Evolutionary conservation across 2,888 invertebrate genomes (phyloP), one percentile per base, ranked within the genome.

Genomic region (Mythimna ferrago): DNA sequence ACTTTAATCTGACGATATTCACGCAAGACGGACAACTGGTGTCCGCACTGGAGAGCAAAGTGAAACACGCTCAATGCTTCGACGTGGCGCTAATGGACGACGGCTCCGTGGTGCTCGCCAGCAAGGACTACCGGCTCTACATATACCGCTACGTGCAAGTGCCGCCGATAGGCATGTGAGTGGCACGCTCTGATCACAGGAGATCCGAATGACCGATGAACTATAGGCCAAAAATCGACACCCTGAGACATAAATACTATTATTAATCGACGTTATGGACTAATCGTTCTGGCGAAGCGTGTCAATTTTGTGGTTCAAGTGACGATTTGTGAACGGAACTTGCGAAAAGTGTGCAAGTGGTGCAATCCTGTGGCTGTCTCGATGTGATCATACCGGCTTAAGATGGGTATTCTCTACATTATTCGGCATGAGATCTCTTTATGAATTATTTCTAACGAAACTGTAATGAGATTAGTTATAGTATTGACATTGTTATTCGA

Each of bases 41-140:
- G 70, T 99, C 99, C 54, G 99, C 99, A n/a, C 97, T 99, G 80
- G 99, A 99, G 96, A 99, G 99, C 91, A 99, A 99, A 96, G 99
- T 99, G 82, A 99, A 99, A 96, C 99, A 99, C 94, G 99, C 99
- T 70, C 99, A 99, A 95, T 99, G 99, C 96, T 99, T 99, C 95
- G 99, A 99, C 93, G 99, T 99, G 75, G 99, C 99, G 63, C 97
- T 99, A 66, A 99, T 99, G 99, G 99, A 99, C 91, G 99, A 99
- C 92, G 99, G 99, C 56, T 99, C 99, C 70, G 99, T 99, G 73
- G 99, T 99, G 62, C 97, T 99, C 89, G 99, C 99, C 86, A 99
- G 99, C 97, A 99, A 99, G 97, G 99, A 99, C 94, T 99, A 99
- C 96, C 98, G 99, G 80, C 98, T 99, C 84, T 99, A 99, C 97